Evolutionary conservation across 2,888 invertebrate genomes (phyloP), one percentile per base, ranked within the genome.

Genomic region (Thumatha senex): DNA sequence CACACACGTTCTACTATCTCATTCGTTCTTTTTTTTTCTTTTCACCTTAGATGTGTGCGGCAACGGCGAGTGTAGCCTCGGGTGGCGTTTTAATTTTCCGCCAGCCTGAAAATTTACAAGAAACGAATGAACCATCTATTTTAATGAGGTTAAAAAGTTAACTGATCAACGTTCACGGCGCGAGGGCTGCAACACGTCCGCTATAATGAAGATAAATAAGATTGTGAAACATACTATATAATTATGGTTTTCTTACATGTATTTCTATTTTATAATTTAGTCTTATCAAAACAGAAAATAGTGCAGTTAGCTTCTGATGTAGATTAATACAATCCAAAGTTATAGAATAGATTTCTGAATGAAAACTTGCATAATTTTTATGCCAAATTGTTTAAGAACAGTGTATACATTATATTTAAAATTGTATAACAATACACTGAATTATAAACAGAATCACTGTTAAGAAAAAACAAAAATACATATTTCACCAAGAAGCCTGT

Each of bases 31-130:
- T 53, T 84, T 18, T 87, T 78, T 77, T 81, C 80, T 80, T 82
- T 79, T 45, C 48, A 63, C 67, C 63, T 67, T 63, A 61, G 63
- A 52, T 56, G 58, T 48, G 36, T 48, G 39, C 46, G 48, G 54
- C 45, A 48, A 44, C 56, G 51, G 70, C 63, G 64, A 67, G 56
- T 67, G 67, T 64, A 76, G 89, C 90, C 85, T 66, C 84, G 86
- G 89, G 90, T 83, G 81, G 77, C 82, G 81, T 91, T 90, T 90
- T 90, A 90, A 91, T 91, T 91, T 91, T 91, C 91, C 91, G 91
- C 85, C 74, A 71, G 77, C 74, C 75, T 78, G 82, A 75, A 86
- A 86, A 86, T 88, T 81, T 86, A 86, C 83, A 83, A 83, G 78
- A 78, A 78, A 77, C 75, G 84, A 90, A 89, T 86, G 89, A 86